phyloP scores from a whole-genome alignment of 2,888 invertebrate genomes.

The Amblyjoppa proteus region DNA sequence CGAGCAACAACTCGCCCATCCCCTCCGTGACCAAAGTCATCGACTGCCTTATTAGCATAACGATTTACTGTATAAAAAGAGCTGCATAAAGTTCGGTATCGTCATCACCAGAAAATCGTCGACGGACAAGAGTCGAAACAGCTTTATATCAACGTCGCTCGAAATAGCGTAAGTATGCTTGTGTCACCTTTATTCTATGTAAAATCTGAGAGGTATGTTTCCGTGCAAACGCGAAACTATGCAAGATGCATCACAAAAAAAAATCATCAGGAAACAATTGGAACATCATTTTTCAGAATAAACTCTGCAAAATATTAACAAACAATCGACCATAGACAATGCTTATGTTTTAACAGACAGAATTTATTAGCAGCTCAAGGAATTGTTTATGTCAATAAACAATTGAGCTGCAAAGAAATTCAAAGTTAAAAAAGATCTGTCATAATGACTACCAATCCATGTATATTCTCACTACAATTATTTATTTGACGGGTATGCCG shows the following conservation, averaged over 20 bases:
- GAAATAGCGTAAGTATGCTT: slow-evolving; percentile 12
- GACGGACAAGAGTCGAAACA: background rate
- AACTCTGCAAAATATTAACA: background rate
- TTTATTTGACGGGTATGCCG: too few relatives aligned
- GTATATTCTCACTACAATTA: too few relatives aligned
- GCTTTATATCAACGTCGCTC: background rate
- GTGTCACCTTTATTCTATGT: background rate
- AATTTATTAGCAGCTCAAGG: too few relatives aligned
- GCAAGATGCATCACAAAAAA: background rate
- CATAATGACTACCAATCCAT: background rate
- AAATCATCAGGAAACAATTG: background rate
- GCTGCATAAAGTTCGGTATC: slow-evolving; percentile 12
- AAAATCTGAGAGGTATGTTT: background rate
- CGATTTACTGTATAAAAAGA: slow-evolving; percentile 35
- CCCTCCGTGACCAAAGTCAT: background rate
- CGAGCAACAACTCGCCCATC: background rate
- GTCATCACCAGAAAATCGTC: background rate
- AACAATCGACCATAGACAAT: background rate
- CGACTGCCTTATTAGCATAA: background rate
- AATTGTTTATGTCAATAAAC: background rate
- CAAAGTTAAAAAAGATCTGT: background rate
- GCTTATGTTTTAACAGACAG: too few relatives aligned
- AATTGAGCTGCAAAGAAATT: background rate
- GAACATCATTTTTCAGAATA: background rate
- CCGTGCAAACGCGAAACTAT: background rate